These are phyloP conservation scores for Takifugu rubripes DNA, from an alignment of 2,797 vertebrate genomes.

Conservation along the genomic window DNA sequence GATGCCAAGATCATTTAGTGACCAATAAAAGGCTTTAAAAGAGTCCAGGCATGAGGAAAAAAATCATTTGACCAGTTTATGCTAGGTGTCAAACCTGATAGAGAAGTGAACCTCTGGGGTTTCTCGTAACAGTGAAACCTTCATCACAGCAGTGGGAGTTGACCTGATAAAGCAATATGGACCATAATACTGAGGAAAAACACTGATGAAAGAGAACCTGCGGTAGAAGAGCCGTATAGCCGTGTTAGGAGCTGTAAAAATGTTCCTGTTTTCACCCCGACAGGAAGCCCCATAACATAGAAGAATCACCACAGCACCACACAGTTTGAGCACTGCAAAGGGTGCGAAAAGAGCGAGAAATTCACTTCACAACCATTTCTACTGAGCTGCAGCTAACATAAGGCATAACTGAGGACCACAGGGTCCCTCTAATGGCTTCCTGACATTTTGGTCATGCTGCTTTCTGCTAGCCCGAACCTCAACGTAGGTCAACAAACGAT, in stretches of 20 bases:
- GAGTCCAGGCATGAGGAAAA: no score
- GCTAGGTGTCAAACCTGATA: no score
- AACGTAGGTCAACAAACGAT: constrained; percentile 64
- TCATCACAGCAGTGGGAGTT: no score
- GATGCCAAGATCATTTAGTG: not conserved
- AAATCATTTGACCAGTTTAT: no score
- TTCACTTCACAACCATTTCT: not conserved
- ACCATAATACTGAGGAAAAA: not conserved
- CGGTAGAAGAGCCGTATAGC: not conserved
- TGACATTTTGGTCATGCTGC: constrained; percentile 34
- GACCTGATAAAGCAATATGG: not conserved
- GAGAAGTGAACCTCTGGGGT: no score
- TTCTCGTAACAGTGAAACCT: no score
- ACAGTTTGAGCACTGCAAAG: constrained; percentile 1
- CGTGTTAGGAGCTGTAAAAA: not conserved
- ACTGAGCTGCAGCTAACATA: constrained; percentile 2
- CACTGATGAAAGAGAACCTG: not conserved
- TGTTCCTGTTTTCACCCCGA: constrained; percentile 2
- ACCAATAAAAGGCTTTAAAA: not conserved
- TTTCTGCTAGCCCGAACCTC: not conserved
- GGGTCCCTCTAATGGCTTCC: constrained; percentile 14
- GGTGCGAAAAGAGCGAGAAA: constrained; percentile 11
- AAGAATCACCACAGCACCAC: constrained; percentile 1
- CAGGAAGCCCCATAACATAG: constrained; percentile 19
- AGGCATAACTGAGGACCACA: not conserved